Conservation (phyloP, 2,888 invertebrate genomes). For the Pachydiplax longipennis region DNA sequence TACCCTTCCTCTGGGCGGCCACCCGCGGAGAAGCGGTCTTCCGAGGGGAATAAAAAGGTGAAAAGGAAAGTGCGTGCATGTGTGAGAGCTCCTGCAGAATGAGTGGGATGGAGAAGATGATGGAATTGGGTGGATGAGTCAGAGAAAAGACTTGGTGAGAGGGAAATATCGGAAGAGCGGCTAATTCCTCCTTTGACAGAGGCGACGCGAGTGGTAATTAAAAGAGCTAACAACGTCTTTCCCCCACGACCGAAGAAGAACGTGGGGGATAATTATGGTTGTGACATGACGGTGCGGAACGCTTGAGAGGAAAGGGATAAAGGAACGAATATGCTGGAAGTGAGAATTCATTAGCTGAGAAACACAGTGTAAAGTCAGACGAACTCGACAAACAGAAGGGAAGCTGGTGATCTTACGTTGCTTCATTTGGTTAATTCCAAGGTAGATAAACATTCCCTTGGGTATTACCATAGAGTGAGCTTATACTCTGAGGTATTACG, state of each 20-base stretch:
- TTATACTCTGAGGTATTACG: too few species aligned
- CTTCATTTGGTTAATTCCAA: too few species aligned
- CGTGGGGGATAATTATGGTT: neutral
- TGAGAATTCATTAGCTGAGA: too few species aligned
- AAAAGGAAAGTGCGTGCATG: neutral
- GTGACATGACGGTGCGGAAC: too few species aligned
- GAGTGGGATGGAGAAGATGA: neutral
- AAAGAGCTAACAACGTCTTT: too few species aligned
- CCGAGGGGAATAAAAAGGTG: neutral
- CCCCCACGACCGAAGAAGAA: neutral
- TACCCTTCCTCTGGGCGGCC: neutral
- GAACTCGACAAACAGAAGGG: too few species aligned
- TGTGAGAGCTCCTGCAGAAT: neutral
- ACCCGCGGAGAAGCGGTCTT: neutral
- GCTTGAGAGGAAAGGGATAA: too few species aligned
- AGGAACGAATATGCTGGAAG: too few species aligned
- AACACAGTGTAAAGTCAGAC: too few species aligned
- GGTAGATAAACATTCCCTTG: too few species aligned
- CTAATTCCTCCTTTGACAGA: neutral
- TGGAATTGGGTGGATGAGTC: neutral
- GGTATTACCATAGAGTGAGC: too few species aligned
- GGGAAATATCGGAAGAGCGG: neutral
- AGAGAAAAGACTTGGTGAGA: neutral
- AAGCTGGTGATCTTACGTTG: too few species aligned
- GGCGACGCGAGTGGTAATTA: neutral